Percentiles rank a stretch among this genome's conserved stretches.
These are phyloP conservation scores for Cephus cinctus DNA, from an alignment of 1,140 invertebrate species.

Conservation along the genomic window DNA sequence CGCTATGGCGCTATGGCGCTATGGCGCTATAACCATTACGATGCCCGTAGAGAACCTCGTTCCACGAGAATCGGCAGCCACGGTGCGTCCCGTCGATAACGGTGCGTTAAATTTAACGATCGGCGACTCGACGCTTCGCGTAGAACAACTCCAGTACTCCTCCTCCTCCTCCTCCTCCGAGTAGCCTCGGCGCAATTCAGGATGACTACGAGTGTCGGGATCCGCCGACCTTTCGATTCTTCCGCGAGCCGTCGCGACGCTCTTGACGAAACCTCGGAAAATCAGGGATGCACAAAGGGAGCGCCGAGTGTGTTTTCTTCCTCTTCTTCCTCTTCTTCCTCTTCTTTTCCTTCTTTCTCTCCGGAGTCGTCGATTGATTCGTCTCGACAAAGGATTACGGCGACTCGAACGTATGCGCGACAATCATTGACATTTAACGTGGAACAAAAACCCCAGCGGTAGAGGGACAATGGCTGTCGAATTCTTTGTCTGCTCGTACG, in stretches of 20 bases:
- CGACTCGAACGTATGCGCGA: conserved; percentile 25
- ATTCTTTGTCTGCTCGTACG: conserved; percentile 37
- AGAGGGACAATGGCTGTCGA: conserved; percentile 41
- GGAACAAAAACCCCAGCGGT: conserved; percentile 37
- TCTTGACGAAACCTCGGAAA: too few species aligned
- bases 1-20: conserved; percentile 56
- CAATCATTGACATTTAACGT: conserved; percentile 42
- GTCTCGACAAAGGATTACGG: conserved; percentile 1
- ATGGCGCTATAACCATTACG: conserved; percentile 56
- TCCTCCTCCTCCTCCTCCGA: too few species aligned
- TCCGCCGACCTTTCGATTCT: too few species aligned
- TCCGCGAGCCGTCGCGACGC: too few species aligned
- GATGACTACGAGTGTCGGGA: too few species aligned
- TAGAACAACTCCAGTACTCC: conserved; percentile 27
- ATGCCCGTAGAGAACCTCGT: conserved; percentile 42
- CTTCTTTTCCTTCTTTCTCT: conserved; percentile 1
- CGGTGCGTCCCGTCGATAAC: conserved; percentile 11
- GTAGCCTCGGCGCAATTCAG: too few species aligned
- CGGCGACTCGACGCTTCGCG: conserved; percentile 38
- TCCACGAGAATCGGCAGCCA: too few species aligned
- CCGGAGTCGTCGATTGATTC: conserved; percentile 25
- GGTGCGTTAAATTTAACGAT: conserved; percentile 17
- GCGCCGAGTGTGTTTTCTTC: conserved; percentile 6
- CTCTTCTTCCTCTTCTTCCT: conserved; percentile 6
- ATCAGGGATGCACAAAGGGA: too few species aligned